Conservation (phyloP, 1,140 invertebrate genomes). For the Schmidtea mediterranea region DNA sequence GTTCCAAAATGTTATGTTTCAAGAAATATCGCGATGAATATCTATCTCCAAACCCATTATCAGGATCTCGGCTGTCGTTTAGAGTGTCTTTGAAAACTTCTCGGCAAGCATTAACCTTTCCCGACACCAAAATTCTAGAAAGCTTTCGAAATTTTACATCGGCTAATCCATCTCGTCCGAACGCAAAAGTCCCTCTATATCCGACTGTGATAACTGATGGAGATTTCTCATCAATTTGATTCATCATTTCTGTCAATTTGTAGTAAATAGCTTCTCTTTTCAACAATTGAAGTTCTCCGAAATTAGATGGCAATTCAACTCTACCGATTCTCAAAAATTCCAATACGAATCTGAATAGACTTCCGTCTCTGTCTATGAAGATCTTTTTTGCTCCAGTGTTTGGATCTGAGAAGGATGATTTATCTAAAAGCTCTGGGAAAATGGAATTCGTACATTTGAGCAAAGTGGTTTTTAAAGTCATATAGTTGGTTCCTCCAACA, state of each 20-base stretch:
- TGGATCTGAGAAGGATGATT: too few species aligned
- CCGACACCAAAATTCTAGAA: slow-evolving; percentile 55
- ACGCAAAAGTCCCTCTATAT: slow-evolving; percentile 77
- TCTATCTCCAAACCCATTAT: slow-evolving; percentile 45
- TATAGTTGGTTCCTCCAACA: too few species aligned
- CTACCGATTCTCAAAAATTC: slow-evolving; percentile 35
- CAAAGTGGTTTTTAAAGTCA: too few species aligned
- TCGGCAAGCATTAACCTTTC: slow-evolving; percentile 36
- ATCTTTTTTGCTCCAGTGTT: too few species aligned
- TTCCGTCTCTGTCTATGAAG: too few species aligned
- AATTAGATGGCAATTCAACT: slow-evolving; percentile 69
- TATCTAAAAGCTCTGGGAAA: too few species aligned
- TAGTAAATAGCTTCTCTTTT: slow-evolving; percentile 63
- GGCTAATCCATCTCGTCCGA: slow-evolving; percentile 71
- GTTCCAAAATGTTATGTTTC: slow-evolving; percentile 76
- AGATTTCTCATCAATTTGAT: slow-evolving; percentile 34
- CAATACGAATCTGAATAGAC: not conserved
- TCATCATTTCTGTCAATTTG: slow-evolving; percentile 31
- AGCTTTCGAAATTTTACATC: slow-evolving; percentile 78
- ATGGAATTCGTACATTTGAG: too few species aligned
- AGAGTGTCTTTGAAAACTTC: slow-evolving; percentile 46
- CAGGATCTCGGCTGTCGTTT: slow-evolving; percentile 76
- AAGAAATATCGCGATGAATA: slow-evolving; percentile 80
- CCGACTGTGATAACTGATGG: slow-evolving; percentile 45
- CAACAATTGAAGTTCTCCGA: slow-evolving; percentile 64